A percentile compares a stretch with the other conserved stretches of the same genome.
Evolutionary conservation across 2,113 vertebrate genomes (phyloP).

Genomic region (Percopsis transmontana): DNA sequence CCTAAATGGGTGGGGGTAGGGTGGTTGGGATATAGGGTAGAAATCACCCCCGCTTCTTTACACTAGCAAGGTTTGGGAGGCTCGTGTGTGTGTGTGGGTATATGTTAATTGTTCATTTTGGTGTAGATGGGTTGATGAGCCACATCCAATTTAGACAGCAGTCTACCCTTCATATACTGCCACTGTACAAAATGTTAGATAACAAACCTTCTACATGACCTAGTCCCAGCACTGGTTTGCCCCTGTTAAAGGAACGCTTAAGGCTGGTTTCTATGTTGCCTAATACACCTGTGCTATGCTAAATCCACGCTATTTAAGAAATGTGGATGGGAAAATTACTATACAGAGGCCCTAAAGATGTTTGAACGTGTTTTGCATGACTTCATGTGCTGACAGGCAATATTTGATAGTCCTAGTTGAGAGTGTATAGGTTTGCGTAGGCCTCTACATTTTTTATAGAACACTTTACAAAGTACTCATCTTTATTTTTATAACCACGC

Average conservation of each 20-base stretch:
- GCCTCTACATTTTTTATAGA: conserved; percentile 28
- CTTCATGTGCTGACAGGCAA: no score
- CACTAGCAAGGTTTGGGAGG: conserved; percentile 47
- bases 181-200: conserved; percentile 48
- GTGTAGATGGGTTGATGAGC: no score
- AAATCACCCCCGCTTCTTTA: conserved; percentile 44
- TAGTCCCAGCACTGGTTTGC: conserved; percentile 31
- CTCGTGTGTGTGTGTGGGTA: conserved; percentile 18
- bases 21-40: conserved; percentile 26
- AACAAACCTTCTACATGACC: conserved; percentile 42
- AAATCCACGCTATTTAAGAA: conserved; percentile 8
- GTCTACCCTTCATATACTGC: conserved; percentile 16
- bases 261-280: conserved; percentile 31
- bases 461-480: background rate
- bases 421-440: no score
- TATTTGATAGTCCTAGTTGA: no score
- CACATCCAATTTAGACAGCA: conserved; percentile 42
- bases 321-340: conserved; percentile 11
- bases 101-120: no score
- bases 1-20: conserved; percentile 36
- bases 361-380: no score
- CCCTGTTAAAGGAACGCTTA: conserved; percentile 11
- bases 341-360: conserved; percentile 3
- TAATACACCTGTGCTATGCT: no score
- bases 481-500: background rate